Conservation (phyloP, 2,888 invertebrate genomes). For the Timandra comae region DNA sequence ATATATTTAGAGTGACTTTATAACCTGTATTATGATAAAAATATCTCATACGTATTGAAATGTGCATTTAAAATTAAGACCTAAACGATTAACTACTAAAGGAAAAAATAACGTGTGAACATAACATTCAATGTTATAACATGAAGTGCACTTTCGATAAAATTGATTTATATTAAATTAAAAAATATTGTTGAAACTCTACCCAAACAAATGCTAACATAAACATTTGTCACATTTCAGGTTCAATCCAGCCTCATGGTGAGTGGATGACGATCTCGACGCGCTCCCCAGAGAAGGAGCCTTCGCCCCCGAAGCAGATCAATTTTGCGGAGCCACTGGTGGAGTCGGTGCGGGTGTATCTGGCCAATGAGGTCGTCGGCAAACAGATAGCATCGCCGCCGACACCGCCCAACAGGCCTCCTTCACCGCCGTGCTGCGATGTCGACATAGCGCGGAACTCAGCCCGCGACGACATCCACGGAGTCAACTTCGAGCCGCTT, state of each 20-base stretch:
- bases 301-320: conserved; percentile 58
- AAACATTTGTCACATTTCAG: conserved; percentile 45
- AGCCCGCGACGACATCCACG: conserved; percentile 62
- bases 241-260: conserved; percentile 63
- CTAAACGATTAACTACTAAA: no score
- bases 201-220: no score
- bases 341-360: conserved; percentile 67
- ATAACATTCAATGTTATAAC: no score
- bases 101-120: no score
- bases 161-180: no score
- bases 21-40: no score
- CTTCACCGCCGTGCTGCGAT: conserved; percentile 39
- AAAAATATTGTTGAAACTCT: no score
- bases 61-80: no score
- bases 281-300: conserved; percentile 60
- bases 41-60: no score
- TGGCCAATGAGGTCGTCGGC: conserved; percentile 57
- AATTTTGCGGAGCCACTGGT: conserved; percentile 66
- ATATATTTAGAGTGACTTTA: no score
- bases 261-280: conserved; percentile 75
- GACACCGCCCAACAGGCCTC: conserved; percentile 21
- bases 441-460: conserved; percentile 62
- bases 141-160: no score
- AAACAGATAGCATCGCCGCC: conserved; percentile 47
- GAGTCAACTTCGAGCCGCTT: conserved; percentile 65